These are phyloP conservation scores for Rhopalosiphum maidis DNA, from an alignment of 1,140 invertebrate genomes.

Conservation along the genomic window DNA sequence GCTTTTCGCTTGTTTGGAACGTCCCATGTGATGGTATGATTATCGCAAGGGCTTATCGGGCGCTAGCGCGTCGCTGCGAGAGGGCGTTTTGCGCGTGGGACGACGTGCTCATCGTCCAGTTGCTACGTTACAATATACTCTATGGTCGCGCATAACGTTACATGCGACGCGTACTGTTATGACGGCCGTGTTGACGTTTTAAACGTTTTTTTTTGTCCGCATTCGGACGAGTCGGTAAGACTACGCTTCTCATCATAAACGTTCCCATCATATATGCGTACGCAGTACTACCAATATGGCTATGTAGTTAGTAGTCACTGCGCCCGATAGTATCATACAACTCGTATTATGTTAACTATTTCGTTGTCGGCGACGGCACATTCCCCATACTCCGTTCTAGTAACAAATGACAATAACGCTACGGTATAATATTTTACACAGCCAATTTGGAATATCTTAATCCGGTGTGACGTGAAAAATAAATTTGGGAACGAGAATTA, in stretches of 20 bases:
- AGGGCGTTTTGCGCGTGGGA: not conserved
- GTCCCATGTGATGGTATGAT: too few relatives aligned
- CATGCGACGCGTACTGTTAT: not conserved
- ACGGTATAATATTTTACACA: not conserved
- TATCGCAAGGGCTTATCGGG: too few relatives aligned
- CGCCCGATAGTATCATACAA: too few relatives aligned
- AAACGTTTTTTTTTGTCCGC: not conserved
- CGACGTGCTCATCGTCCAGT: not conserved
- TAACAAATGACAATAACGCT: not conserved
- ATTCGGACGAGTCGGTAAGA: not conserved
- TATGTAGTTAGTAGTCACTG: not conserved
- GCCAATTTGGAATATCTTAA: not conserved
- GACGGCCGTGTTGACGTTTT: not conserved
- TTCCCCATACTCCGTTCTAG: not conserved
- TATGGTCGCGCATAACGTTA: not conserved
- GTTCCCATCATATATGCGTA: not conserved
- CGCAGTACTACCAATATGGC: too few relatives aligned
- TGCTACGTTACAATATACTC: too few relatives aligned
- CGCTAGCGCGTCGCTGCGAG: too few relatives aligned
- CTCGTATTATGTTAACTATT: not conserved
- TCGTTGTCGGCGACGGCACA: not conserved
- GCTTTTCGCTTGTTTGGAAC: too few relatives aligned
- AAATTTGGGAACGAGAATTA: not conserved
- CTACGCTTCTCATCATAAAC: not conserved
- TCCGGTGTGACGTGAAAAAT: not conserved